Percentiles rank a stretch among this genome's conserved stretches.
Conservation (phyloP, 2,888 invertebrate genomes). For the Torymus aiolomorphi region DNA sequence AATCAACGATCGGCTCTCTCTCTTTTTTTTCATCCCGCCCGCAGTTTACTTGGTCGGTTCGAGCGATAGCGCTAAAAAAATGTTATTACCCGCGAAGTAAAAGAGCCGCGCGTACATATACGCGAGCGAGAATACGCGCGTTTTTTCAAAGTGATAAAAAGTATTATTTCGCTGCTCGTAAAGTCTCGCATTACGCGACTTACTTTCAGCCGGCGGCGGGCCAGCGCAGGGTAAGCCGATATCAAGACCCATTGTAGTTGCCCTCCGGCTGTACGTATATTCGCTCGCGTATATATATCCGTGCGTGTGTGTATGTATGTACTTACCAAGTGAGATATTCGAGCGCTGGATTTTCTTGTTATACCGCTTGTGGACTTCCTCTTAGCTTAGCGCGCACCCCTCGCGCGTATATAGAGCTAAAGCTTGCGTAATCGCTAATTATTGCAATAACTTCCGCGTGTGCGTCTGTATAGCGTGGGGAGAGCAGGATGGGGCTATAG, state of each 20-base stretch:
- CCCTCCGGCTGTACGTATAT: neutral
- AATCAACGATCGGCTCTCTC: too few species aligned
- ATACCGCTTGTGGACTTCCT: neutral
- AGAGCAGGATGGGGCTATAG: too few species aligned
- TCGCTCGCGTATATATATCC: neutral
- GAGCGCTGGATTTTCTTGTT: slow-evolving; percentile 18
- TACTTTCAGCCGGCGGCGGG: neutral
- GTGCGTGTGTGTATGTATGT: too few species aligned
- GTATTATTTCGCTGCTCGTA: slow-evolving; percentile 9
- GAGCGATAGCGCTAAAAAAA: too few species aligned
- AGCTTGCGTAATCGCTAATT: neutral
- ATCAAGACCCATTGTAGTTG: slow-evolving; percentile 25
- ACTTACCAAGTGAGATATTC: too few species aligned
- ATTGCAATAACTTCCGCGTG: neutral
- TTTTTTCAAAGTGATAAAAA: neutral
- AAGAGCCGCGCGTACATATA: too few species aligned
- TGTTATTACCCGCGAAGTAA: too few species aligned
- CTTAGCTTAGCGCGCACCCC: too few species aligned
- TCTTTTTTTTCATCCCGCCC: too few species aligned
- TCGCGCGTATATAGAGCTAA: neutral
- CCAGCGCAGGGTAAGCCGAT: slow-evolving; percentile 19
- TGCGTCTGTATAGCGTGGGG: neutral
- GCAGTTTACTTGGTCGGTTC: too few species aligned
- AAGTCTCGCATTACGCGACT: slow-evolving; percentile 17
- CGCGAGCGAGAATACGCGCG: neutral